Percentiles rank a stretch among this genome's conserved stretches.
These are phyloP conservation scores for Pangasianodon hypophthalmus DNA, from an alignment of 2,113 vertebrate genomes.

Conservation along the genomic window DNA sequence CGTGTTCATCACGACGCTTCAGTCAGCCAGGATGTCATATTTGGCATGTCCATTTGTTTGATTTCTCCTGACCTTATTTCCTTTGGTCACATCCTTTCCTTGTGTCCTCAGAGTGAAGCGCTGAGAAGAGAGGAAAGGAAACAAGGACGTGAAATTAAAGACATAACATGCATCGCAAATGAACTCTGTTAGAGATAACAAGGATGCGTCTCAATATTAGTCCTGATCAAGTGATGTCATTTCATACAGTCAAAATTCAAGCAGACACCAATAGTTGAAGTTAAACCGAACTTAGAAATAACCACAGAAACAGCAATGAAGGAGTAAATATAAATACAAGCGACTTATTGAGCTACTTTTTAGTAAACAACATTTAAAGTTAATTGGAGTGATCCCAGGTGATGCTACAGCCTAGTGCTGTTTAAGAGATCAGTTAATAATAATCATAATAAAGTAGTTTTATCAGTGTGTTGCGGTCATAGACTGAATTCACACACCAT, in stretches of 20 bases:
- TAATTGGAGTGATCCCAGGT: not conserved
- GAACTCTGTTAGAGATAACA: not conserved
- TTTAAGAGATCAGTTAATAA: not conserved
- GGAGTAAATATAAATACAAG: not conserved
- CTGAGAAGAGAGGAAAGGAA: not conserved
- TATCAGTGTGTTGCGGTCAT: not conserved
- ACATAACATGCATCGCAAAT: not conserved
- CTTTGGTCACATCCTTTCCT: not conserved
- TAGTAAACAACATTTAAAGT: not conserved
- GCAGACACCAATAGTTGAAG: not conserved
- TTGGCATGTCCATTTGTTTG: not conserved
- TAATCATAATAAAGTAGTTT: not conserved
- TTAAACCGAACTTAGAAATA: not conserved
- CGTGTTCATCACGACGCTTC: not conserved
- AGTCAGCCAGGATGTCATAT: not conserved
- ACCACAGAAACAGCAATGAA: not conserved
- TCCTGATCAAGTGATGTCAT: not conserved
- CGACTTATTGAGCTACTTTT: not conserved
- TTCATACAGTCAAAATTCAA: not conserved
- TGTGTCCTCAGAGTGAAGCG: not conserved
- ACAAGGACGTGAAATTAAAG: not conserved
- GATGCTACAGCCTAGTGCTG: not conserved
- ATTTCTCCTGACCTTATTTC: not conserved
- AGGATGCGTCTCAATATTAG: not conserved
- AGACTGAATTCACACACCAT: not conserved